Evolutionary conservation across 1,140 invertebrate genomes (phyloP), one percentile per base, ranked within the genome.

Genomic region (Wasmannia auropunctata): DNA sequence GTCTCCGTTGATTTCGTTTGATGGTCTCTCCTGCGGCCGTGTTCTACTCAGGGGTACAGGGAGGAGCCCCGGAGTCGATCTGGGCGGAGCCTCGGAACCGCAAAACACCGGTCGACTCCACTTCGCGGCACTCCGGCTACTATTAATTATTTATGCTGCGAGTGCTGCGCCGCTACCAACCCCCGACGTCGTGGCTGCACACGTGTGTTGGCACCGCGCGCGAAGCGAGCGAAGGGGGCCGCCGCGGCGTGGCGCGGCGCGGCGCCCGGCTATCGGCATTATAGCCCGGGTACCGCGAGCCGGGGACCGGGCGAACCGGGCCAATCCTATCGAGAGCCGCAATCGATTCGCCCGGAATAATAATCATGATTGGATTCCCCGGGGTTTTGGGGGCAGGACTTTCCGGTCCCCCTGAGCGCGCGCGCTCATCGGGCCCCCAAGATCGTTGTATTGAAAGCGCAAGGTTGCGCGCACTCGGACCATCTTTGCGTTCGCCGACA

Each of bases 141-240:
- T 95, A 94, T 94, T 95, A 95, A 95, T 95, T 95, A 95, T 95
- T 94, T 94, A 94, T 95, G 93, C 93, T 93, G 93, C 91, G 92
- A 94, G 93, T 92, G 93, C 94, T 94, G 93, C 88, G 80, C 87
- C 76, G 86, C 88, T 90, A 86, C 90, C 79, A 90, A 88, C 88
- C 89, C 79, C 81, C 51, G 37, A 31, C 79, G 58, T 74, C 86
- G 88, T 51, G 43, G 65, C 72, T 43, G 85, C 54, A 67, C 83
- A 80, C 51, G 51, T 72, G 77, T 65, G 87, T 58, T 86, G n/a
- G 80, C 87, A 75, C 40, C 86, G 80, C 43, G 69, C 86, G 80
- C 43, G 69, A 43, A 25, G 22, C 43, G 76, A 69, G 43, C 51
- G 34, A 72, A 79, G 62, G 62, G 62, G 79, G 46, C 40, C 63